These are phyloP conservation scores for Gryon sp. DNA, from an alignment of 1,140 invertebrate species.

Conservation along the genomic window DNA sequence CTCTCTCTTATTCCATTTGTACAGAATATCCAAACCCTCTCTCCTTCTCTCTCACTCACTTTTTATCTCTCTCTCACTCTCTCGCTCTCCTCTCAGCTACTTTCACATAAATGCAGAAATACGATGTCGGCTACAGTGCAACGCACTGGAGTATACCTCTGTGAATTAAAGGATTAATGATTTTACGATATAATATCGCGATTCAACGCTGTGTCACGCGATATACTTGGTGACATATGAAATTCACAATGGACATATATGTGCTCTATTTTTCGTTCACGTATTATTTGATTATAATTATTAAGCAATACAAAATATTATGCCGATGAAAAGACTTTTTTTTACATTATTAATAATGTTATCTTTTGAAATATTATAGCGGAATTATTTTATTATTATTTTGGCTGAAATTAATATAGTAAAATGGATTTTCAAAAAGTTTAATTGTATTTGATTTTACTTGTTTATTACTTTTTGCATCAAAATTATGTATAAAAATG, in stretches of 20 bases:
- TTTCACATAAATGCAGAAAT: slow-evolving; percentile 24
- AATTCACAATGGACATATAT: background rate
- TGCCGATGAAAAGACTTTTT: too few relatives aligned
- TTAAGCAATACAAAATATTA: slow-evolving; percentile 15
- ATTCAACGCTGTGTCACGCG: slow-evolving; percentile 37
- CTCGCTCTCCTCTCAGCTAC: background rate
- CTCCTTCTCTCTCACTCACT: background rate
- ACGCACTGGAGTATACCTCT: slow-evolving; percentile 12
- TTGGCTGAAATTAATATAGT: too few relatives aligned
- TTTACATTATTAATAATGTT: too few relatives aligned
- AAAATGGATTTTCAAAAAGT: too few relatives aligned
- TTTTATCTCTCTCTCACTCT: background rate
- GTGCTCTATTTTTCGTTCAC: slow-evolving; percentile 1
- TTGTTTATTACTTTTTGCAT: too few relatives aligned
- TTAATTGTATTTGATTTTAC: too few relatives aligned
- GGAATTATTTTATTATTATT: too few relatives aligned
- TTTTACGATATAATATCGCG: slow-evolving; percentile 56
- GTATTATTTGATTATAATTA: slow-evolving; percentile 19
- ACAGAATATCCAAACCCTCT: too few relatives aligned
- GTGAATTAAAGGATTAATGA: slow-evolving; percentile 63
- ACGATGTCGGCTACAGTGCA: slow-evolving; percentile 1
- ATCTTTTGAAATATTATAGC: too few relatives aligned
- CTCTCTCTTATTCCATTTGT: too few relatives aligned
- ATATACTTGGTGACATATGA: slow-evolving; percentile 43
- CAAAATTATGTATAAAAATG: too few relatives aligned